A percentile compares a stretch with the other conserved stretches of the same genome.
These are phyloP conservation scores for Manis javanica DNA, from an alignment of 2,797 vertebrate genomes.

Conservation along the genomic window DNA sequence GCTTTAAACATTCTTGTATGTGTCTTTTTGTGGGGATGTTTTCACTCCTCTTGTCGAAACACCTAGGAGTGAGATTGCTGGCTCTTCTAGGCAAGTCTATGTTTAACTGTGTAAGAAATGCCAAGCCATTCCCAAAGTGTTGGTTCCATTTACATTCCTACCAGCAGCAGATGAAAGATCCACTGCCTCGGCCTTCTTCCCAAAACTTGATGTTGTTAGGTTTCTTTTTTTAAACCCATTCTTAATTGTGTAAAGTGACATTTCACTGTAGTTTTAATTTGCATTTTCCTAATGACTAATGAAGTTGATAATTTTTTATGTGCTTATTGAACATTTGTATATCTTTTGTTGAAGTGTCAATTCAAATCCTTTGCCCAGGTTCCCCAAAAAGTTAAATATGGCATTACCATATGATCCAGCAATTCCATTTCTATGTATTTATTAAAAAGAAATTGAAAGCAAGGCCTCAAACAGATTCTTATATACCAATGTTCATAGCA, in stretches of 20 bases:
- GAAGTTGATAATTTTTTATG: not conserved
- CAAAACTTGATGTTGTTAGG: not conserved
- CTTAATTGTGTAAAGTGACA: not conserved
- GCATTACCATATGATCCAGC: not conserved
- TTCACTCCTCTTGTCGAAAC: not conserved
- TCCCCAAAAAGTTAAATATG: not conserved
- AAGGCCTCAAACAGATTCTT: not conserved
- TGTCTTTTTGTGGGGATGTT: not conserved
- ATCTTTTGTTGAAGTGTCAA: not conserved
- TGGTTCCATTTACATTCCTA: not conserved
- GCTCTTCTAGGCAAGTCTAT: not conserved
- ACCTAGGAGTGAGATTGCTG: not conserved
- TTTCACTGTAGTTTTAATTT: not conserved
- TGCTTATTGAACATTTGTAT: not conserved
- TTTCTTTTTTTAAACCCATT: conserved; percentile 1
- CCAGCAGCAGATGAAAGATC: not conserved
- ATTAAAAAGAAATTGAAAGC: not conserved
- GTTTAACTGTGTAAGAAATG: conserved; percentile 17
- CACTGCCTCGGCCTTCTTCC: not conserved
- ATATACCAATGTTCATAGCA: not conserved
- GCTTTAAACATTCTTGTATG: not conserved
- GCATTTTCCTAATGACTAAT: not conserved
- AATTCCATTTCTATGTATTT: not conserved
- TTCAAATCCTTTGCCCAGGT: not conserved
- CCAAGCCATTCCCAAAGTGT: not conserved